Conservation (phyloP, 2,113 vertebrate genomes). For the Saccopteryx leptura region DNA sequence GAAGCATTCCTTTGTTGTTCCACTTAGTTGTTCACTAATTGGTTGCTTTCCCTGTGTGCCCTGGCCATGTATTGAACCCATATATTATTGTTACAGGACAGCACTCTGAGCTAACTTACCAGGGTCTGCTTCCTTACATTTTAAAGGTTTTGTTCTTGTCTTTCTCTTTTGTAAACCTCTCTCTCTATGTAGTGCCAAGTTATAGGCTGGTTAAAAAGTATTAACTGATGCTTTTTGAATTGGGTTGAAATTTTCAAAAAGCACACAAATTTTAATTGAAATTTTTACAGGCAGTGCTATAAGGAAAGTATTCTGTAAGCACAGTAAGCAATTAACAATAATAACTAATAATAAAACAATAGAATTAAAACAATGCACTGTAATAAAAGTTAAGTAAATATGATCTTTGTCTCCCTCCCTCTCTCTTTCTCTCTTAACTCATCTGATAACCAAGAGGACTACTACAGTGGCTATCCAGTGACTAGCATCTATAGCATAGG, state of each 20-base stretch:
- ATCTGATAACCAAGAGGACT: background rate
- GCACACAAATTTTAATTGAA: background rate
- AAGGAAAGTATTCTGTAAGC: background rate
- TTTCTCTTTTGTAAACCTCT: background rate
- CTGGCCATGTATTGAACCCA: no score
- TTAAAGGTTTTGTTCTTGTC: background rate
- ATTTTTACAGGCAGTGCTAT: background rate
- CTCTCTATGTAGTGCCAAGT: background rate
- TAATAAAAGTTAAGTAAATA: background rate
- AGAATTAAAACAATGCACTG: background rate
- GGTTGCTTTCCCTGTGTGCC: no score
- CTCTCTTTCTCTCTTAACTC: background rate
- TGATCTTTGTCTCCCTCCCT: background rate
- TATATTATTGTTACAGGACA: no score
- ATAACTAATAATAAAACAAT: background rate
- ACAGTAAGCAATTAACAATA: background rate
- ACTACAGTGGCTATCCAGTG: no score
- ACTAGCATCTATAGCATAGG: background rate
- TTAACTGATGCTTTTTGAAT: slow-evolving; percentile 24
- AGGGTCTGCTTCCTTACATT: background rate
- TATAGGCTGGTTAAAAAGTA: background rate
- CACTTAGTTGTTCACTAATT: no score
- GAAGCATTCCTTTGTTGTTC: no score
- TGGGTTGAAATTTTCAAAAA: background rate
- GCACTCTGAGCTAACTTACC: no score